Evolutionary conservation across 2,797 vertebrate species (phyloP).

Genomic region (Micrastur ruficollis): DNA sequence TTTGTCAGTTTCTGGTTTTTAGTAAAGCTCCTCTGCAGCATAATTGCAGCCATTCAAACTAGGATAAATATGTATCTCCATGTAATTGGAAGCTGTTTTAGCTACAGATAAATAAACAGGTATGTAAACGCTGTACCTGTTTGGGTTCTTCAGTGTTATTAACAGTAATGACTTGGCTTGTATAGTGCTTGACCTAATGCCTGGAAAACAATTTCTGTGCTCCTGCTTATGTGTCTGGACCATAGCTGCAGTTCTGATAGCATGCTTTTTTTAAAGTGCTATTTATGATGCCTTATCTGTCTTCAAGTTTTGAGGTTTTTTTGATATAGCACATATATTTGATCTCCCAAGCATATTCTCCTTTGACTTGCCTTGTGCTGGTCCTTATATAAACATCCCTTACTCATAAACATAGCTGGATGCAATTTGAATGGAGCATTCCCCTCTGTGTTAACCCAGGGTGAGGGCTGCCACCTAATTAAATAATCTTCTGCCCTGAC

Average conservation of each 20-base stretch:
- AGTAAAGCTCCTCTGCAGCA: neutral
- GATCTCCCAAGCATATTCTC: neutral
- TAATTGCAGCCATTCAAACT: neutral
- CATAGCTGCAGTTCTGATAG: neutral
- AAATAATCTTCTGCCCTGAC: conserved; percentile 56
- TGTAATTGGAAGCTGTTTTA: neutral
- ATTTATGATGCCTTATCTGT: neutral
- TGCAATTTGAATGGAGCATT: neutral
- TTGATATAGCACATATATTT: neutral
- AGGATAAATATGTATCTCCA: neutral
- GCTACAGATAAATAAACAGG: neutral
- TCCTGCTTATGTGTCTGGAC: neutral
- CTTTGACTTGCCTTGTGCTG: neutral
- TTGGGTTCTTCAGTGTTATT: neutral
- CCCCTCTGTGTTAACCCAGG: neutral
- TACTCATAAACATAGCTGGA: neutral
- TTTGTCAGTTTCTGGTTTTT: neutral
- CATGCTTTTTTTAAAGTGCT: neutral
- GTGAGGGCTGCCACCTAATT: conserved; percentile 11
- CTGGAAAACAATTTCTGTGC: neutral
- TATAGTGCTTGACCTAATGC: neutral
- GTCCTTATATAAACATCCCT: neutral
- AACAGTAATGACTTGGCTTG: neutral
- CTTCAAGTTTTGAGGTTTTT: neutral
- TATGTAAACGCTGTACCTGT: neutral